Conservation (phyloP, 53 echinoderm and acorn worm species). For the Patiria pectinifera region DNA sequence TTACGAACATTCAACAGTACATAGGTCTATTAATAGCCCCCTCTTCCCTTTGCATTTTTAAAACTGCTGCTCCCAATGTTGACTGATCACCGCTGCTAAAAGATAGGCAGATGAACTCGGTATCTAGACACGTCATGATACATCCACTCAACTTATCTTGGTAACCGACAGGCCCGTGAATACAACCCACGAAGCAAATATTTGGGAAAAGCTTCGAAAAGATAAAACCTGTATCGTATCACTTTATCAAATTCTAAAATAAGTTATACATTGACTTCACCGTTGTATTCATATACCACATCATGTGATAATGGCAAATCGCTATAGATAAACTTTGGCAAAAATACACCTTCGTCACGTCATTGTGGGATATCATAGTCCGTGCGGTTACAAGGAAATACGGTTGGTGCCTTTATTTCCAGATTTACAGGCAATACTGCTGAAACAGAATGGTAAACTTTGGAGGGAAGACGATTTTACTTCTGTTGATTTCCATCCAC, state of each 20-base stretch:
- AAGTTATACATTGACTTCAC: not conserved
- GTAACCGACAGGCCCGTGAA: not conserved
- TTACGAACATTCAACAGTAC: no score
- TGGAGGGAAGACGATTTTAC: not conserved
- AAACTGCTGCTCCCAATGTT: no score
- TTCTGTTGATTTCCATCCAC: not conserved
- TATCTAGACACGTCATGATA: no score
- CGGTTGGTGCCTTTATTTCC: not conserved
- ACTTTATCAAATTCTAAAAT: not conserved
- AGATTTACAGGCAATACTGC: not conserved
- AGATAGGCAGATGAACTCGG: no score
- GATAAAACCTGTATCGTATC: not conserved
- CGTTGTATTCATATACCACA: not conserved
- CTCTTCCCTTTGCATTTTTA: no score
- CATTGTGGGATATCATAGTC: no score
- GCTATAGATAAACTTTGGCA: no score
- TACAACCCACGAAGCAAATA: not conserved
- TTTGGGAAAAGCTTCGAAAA: not conserved
- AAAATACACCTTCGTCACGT: no score
- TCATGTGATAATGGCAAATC: not conserved
- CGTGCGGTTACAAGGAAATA: not conserved
- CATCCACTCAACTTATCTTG: not conserved
- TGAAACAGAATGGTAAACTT: not conserved
- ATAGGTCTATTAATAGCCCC: no score
- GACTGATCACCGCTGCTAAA: no score